Evolutionary conservation across 2,888 invertebrate genomes (phyloP).

Genomic region (Leptodirus hochenwartii): DNA sequence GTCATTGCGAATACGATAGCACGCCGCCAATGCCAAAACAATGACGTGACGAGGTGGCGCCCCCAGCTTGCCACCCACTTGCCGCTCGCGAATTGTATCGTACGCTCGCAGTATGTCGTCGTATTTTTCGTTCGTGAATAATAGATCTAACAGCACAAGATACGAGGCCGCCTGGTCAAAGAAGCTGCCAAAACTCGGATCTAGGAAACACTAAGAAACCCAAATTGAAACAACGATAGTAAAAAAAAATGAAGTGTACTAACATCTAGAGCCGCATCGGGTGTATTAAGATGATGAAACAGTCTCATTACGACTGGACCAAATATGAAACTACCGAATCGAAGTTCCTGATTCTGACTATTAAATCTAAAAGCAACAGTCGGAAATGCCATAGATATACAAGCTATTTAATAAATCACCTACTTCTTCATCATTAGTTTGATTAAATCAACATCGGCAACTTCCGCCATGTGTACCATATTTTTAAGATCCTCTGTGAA

Average conservation of each 20-base stretch:
- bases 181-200: constrained; percentile 40
- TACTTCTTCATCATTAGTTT: constrained; percentile 53
- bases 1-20: too few species aligned
- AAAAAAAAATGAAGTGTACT: too few species aligned
- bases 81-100: constrained; percentile 38
- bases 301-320: constrained; percentile 71
- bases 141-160: constrained; percentile 50
- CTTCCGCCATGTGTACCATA: constrained; percentile 52
- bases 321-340: constrained; percentile 67
- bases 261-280: constrained; percentile 43
- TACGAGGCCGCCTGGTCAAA: constrained; percentile 53
- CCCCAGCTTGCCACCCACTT: constrained; percentile 39
- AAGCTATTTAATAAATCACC: constrained; percentile 13
- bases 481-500: constrained; percentile 76
- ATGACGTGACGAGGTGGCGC: constrained; percentile 50
- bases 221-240: too few species aligned
- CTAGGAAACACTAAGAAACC: constrained; percentile 45
- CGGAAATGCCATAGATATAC: constrained; percentile 15
- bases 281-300: constrained; percentile 49
- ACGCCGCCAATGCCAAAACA: constrained; percentile 48
- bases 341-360: constrained; percentile 44
- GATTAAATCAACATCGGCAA: constrained; percentile 42
- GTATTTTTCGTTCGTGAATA: constrained; percentile 49
- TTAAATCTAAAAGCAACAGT: too few species aligned
- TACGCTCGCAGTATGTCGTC: constrained; percentile 45